phyloP scores from a whole-genome alignment of 1,140 invertebrate genomes.

The Solen grandis region DNA sequence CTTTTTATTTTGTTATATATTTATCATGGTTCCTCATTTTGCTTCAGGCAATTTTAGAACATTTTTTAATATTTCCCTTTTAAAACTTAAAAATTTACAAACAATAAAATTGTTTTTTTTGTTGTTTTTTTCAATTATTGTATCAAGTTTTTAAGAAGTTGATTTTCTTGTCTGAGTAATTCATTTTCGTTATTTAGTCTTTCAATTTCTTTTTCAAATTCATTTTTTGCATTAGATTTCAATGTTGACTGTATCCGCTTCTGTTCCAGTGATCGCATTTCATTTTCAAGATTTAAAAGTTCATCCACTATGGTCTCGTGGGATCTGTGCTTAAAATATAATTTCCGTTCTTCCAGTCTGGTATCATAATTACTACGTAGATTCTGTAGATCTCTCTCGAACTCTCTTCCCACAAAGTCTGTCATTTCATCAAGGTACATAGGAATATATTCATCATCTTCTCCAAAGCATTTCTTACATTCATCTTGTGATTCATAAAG shows the following conservation, averaged over 20 bases:
- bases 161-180: constrained; percentile 14
- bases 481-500: constrained; percentile 22
- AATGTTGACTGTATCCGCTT: no score
- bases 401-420: constrained; percentile 39
- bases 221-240: neutral
- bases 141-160: neutral
- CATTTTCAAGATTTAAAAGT: neutral
- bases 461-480: neutral
- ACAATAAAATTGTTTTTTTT: no score
- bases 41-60: no score
- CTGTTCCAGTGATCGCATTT: no score
- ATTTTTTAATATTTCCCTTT: no score
- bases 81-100: no score
- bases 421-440: constrained; percentile 20
- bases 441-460: constrained; percentile 13
- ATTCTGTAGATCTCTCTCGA: constrained; percentile 37
- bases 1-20: no score
- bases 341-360: neutral
- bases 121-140: neutral
- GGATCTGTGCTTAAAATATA: neutral
- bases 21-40: no score
- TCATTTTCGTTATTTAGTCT: neutral
- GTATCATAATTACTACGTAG: neutral
- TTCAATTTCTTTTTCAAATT: constrained; percentile 7
- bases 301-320: neutral